These are phyloP conservation scores for Zoroaster sp. DNA, from an alignment of 53 echinoderm and acorn worm species.

Conservation along the genomic window DNA sequence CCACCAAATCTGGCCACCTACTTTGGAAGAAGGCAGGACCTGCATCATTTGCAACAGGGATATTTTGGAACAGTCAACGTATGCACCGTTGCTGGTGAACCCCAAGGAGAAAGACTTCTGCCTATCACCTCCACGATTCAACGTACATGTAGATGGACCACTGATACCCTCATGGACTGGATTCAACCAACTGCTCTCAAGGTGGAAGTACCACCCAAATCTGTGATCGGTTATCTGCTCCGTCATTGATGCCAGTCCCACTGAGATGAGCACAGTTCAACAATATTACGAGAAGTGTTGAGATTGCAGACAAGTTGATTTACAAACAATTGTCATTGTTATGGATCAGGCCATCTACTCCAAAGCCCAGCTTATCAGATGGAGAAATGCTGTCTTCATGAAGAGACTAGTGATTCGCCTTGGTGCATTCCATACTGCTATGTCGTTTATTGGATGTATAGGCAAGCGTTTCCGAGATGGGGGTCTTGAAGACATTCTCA, in stretches of 20 bases:
- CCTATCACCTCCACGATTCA: constrained; percentile 35
- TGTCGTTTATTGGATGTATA: constrained; percentile 58
- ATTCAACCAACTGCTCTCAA: constrained; percentile 40
- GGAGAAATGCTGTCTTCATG: constrained; percentile 34
- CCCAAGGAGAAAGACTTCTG: not conserved
- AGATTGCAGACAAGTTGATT: constrained; percentile 28
- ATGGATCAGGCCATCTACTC: constrained; percentile 68
- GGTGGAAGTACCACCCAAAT: constrained; percentile 33
- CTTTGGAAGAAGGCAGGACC: constrained; percentile 47
- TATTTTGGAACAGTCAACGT: not conserved
- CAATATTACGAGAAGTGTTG: constrained; percentile 17
- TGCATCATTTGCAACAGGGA: constrained; percentile 9
- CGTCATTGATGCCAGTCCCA: constrained; percentile 59
- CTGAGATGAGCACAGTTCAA: constrained; percentile 64
- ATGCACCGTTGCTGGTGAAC: constrained; percentile 14
- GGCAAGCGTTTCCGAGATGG: constrained; percentile 69
- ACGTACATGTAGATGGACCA: not conserved
- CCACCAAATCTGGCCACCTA: constrained; percentile 11
- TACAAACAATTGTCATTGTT: constrained; percentile 42
- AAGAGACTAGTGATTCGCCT: constrained; percentile 31
- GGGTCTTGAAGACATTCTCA: constrained; percentile 62
- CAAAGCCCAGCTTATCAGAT: constrained; percentile 65
- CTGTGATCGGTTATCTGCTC: constrained; percentile 54
- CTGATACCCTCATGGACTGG: constrained; percentile 55
- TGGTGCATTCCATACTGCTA: constrained; percentile 73